Base-by-base conservation (phyloP, 2,888 invertebrate genomes). In the Onchidella celtica region DNA sequence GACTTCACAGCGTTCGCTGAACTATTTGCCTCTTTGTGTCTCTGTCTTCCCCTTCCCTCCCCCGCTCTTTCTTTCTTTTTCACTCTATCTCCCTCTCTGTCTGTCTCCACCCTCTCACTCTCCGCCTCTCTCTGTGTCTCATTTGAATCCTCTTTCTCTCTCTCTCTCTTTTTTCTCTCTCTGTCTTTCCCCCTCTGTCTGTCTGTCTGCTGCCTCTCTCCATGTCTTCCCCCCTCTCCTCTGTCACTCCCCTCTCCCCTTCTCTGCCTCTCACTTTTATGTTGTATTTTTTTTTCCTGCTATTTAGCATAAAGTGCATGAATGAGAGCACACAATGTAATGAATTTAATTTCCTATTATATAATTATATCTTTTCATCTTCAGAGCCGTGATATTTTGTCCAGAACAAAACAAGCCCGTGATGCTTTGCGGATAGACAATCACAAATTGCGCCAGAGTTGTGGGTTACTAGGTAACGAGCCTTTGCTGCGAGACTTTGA, bases 391-490 rank as follows among this genome's bases (percentile, higher is more conserved):
- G 93, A 93, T 79, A 88, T 90, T 75, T 85, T 93, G 61, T 91
- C 92, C 6, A 91, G 91, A 82, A 91, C 85, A 72, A 95, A 90
- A 92, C 94, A 90, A 85, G 91, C 93, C 17, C 89, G 94, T 47
- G 94, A 95, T 86, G 88, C 88, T 1, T 92, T 94, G 76, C 89
- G 94, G 76, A 90, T 90, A 24, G 93, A 93, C 85, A 93, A 93
- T 65, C 92, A 92, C 34, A 91, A 92, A 81, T 86, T 95, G 73
- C 89, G 93, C 72, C 93, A 93, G 83, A 94, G 93, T 76, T 93
- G 94, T 84, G 95, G 95, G 21, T 90, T 95, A 38, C 89, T 95
- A n/a, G 94, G 94, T 1, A 94, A 95, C 87, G 93, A 94, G 77
- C 92, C 93, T 17, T 88, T 95, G 69, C 87, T 95, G 29, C 86